Evolutionary conservation across 2,797 vertebrate genomes (phyloP).

Genomic region (Clamator glandarius): DNA sequence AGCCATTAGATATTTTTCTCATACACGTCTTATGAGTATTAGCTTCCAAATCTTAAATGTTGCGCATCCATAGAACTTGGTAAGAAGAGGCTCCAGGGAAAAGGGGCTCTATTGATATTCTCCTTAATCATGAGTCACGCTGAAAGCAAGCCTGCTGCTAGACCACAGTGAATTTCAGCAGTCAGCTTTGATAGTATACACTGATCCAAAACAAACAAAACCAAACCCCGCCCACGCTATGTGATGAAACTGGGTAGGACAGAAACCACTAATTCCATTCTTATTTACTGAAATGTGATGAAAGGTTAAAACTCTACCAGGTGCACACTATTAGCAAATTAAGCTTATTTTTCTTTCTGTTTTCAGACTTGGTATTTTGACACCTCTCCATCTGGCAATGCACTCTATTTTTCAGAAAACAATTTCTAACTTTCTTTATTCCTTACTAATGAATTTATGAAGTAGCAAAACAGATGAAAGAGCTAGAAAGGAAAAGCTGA

Average conservation of each 20-base stretch:
- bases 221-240: neutral
- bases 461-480: neutral
- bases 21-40: neutral
- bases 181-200: neutral
- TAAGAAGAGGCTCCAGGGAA: neutral
- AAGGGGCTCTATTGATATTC: neutral
- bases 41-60: neutral
- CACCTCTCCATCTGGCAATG: neutral
- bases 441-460: neutral
- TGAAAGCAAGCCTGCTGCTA: neutral
- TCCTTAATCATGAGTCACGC: neutral
- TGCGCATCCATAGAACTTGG: accelerated
- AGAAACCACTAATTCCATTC: neutral
- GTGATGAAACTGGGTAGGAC: accelerated
- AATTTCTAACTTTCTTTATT: neutral
- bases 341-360: neutral
- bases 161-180: neutral
- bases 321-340: neutral
- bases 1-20: neutral
- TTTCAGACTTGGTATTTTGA: neutral
- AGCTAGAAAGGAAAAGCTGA: neutral
- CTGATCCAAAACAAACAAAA: neutral
- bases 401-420: neutral
- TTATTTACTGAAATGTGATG: neutral
- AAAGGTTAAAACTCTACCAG: neutral